Percentiles rank a stretch among this genome's conserved stretches.
Evolutionary conservation across 2,113 vertebrate genomes (phyloP).

Genomic region (Tupaia tana): DNA sequence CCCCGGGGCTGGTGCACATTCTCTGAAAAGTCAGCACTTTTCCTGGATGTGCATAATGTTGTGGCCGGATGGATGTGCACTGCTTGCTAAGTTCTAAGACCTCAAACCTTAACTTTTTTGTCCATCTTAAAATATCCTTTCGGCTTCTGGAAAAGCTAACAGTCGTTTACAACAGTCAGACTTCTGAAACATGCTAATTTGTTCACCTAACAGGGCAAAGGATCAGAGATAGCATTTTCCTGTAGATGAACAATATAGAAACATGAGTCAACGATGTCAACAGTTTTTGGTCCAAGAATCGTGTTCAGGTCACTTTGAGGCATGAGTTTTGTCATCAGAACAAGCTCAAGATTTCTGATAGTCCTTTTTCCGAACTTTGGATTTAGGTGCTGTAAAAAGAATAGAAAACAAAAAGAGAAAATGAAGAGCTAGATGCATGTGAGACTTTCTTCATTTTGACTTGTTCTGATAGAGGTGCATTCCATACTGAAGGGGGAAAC

Average conservation of each 20-base stretch:
- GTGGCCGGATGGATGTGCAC: background rate
- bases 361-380: slow-evolving; percentile 93
- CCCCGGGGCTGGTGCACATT: background rate
- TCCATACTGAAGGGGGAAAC: slow-evolving; percentile 47
- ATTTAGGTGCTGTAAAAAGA: slow-evolving; percentile 91
- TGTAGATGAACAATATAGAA: background rate
- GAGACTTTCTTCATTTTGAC: background rate
- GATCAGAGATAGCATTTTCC: background rate
- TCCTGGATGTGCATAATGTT: background rate
- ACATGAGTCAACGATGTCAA: background rate
- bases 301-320: background rate
- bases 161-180: slow-evolving; percentile 46
- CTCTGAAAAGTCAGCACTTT: background rate
- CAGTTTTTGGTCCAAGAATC: slow-evolving; percentile 15
- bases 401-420: slow-evolving; percentile 34
- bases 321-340: background rate
- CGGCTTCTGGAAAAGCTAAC: slow-evolving; percentile 54
- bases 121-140: slow-evolving; percentile 48
- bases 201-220: slow-evolving; percentile 7
- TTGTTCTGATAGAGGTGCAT: background rate
- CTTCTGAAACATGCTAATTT: slow-evolving; percentile 58
- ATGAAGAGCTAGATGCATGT: slow-evolving; percentile 6
- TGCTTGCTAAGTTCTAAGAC: slow-evolving; percentile 49
- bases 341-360: slow-evolving; percentile 70
- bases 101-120: slow-evolving; percentile 10